Conservation (phyloP, 2,113 vertebrate genomes). For the Cheirogaleus medius region DNA sequence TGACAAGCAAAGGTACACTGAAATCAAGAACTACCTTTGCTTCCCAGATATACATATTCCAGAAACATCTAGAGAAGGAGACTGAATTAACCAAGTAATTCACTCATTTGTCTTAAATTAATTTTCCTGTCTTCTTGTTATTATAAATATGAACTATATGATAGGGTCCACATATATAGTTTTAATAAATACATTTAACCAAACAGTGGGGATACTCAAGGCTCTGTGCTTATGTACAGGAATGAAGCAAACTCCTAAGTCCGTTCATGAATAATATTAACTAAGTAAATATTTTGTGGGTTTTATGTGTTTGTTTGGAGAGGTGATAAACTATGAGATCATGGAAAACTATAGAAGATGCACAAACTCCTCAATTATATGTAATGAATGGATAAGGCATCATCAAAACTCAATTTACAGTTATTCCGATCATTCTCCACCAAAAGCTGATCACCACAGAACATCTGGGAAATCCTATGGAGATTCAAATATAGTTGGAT, state of each 20-base stretch:
- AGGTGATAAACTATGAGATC: not conserved
- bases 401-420: not conserved
- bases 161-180: not conserved
- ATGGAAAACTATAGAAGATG: not conserved
- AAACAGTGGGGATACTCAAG: not conserved
- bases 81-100: not conserved
- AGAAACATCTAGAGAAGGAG: constrained; percentile 14
- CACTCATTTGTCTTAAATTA: not conserved
- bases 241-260: not conserved
- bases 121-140: not conserved
- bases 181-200: not conserved
- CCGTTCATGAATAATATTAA: not conserved
- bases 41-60: not conserved
- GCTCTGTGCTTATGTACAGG: not conserved
- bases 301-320: not conserved
- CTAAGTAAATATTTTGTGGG: not conserved
- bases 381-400: not conserved
- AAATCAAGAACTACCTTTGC: not conserved
- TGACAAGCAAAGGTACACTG: not conserved
- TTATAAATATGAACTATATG: not conserved
- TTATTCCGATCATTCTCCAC: not conserved
- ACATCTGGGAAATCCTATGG: not conserved
- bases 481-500: not conserved
- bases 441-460: not conserved
- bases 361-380: not conserved